Percentiles rank a stretch among this genome's conserved stretches.
Evolutionary conservation across 2,888 invertebrate species (phyloP).

Genomic region (Cantharis nigra): DNA sequence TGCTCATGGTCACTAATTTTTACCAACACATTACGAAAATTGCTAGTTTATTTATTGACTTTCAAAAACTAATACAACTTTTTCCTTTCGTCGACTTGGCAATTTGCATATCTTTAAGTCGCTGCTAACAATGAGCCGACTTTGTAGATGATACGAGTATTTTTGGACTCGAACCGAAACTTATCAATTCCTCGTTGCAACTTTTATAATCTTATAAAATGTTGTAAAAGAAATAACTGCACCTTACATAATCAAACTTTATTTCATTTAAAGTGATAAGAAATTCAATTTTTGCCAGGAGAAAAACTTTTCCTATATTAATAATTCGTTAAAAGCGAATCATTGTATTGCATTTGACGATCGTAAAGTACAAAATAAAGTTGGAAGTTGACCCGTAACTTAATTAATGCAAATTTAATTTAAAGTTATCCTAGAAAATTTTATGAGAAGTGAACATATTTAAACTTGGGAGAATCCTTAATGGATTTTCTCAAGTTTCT

Average conservation of each 20-base stretch:
- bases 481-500: constrained; percentile 36
- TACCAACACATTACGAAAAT: background rate
- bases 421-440: constrained; percentile 33
- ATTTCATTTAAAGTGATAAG: background rate
- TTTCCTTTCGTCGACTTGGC: background rate
- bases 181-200: background rate
- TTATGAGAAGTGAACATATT: constrained; percentile 37
- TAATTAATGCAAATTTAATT: constrained; percentile 33
- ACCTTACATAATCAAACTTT: background rate
- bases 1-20: background rate
- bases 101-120: background rate
- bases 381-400: constrained; percentile 20
- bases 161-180: background rate
- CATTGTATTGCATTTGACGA: background rate
- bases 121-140: background rate
- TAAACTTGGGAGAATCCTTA: constrained; percentile 35
- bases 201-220: background rate
- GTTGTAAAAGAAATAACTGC: background rate
- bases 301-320: background rate
- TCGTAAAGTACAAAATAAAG: constrained; percentile 1
- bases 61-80: background rate
- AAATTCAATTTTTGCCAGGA: background rate
- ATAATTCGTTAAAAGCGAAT: background rate
- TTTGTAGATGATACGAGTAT: background rate
- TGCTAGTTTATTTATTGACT: background rate